Base-by-base conservation (phyloP, 2,797 vertebrate genomes). In the Pachyuromys duprasi region DNA sequence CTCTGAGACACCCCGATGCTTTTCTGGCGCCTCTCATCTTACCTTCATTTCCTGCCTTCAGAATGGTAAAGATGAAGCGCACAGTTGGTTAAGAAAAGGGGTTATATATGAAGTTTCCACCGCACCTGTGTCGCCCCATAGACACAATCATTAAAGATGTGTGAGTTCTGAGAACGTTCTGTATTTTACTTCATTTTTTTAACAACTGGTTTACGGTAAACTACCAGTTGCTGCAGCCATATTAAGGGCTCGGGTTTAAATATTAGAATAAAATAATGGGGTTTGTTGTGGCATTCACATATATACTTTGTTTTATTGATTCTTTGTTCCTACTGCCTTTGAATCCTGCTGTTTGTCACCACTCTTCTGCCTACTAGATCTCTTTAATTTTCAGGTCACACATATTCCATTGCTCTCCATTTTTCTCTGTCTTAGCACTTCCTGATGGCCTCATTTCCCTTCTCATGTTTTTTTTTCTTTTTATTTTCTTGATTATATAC, bases 1-100 rank as follows among this genome's bases (percentile, higher is more conserved):
- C 15, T 83, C 74, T 91, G 33, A 75, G 39, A 0, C 89, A 36
- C 0, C 0, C 0, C 15, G 31, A 42, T 74, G 91, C n/a, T 7
- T 89, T 2, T 55, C 65, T 96, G 65, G 94, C 39, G 39, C 8
- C 80, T 4, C n/a, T 74, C 86, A 80, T 3, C n/a, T 24, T 24
- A 22, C 0, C n/a, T 70, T 3, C 67, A 20, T 42, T 96, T 88
- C 62, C 53, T 86, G n/a, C n/a, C 60, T 93, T 2, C 15, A 65
- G 90, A 65, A 82, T 15, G 39, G 28, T 65, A 86, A 82, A 72
- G 87, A 92, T 3, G 12, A 90, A 72, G 69, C 4, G 3, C n/a
- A 4, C 9, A 22, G 1, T 1, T 74, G 36, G 1, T 31, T 0
- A 62, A 53, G 12, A 8, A 42, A 39, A 91, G 45, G 65, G 36